Evolutionary conservation across 2,113 vertebrate species (phyloP), one percentile per base, ranked within the genome.

Genomic region (Thunnus maccoyii): DNA sequence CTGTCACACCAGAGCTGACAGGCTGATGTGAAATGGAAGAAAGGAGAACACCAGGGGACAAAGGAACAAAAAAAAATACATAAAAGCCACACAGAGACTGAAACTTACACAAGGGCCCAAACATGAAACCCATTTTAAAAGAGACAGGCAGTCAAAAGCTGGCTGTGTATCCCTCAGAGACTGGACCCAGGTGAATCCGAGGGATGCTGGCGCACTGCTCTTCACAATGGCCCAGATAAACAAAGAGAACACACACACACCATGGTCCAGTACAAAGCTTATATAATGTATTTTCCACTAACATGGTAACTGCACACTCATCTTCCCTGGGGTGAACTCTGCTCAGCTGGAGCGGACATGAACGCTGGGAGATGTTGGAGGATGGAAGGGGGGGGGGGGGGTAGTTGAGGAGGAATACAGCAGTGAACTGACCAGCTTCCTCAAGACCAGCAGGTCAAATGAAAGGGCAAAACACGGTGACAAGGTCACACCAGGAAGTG

Each of bases 261-360:
- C 48, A 50, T 46, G 68, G 76, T 85, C 83, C 71, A 83, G 76
- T 22, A 61, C 78, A 69, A 55, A 22, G 69, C 75, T 93, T 94
- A 92, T 85, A 86, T 93, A 92, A 93, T 87, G 54, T 82, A 79
- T 92, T 91, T 92, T 87, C 89, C 86, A 78, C 87, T 72, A 83
- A 90, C 90, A 89, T 88, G 75, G 87, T 89, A 86, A 86, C 89
- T 84, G 79, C 90, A 86, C 90, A 87, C 91, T 90, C 90, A 88
- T 91, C 80, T 75, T 86, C 84, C 93, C 90, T 17, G 79, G 58
- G 80, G 89, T 83, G 78, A 88, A 81, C 82, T 86, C 69, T 27
- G 66, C 84, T 92, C 91, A 89, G 90, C 91, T 87, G 87, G 79
- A 81, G 86, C 54, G 12, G 85, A 84, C 82, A 77, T 80, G 82